These are phyloP conservation scores for Pseudeuparius sepicola DNA, from an alignment of 2,888 invertebrate species.

Conservation along the genomic window DNA sequence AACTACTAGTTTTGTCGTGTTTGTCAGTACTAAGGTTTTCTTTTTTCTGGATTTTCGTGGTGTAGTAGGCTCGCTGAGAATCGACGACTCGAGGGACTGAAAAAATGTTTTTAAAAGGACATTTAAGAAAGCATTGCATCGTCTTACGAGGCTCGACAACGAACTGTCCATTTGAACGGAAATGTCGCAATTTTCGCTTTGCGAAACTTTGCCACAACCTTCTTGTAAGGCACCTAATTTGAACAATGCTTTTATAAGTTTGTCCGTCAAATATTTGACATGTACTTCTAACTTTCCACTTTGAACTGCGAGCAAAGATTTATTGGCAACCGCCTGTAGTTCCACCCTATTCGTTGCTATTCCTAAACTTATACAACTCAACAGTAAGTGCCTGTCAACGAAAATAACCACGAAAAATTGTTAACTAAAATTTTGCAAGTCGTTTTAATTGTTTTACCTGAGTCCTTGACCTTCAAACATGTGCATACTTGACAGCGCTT, in stretches of 20 bases:
- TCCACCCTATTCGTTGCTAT: conserved; percentile 47
- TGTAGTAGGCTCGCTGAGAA: too few species aligned
- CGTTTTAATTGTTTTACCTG: conserved; percentile 27
- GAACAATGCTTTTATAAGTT: conserved; percentile 39
- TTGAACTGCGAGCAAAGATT: conserved; percentile 59
- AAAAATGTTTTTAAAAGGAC: too few species aligned
- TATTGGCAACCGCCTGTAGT: conserved; percentile 45
- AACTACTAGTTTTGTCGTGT: conserved; percentile 37
- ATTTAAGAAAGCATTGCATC: too few species aligned
- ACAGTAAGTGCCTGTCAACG: conserved; percentile 45
- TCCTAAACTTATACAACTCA: conserved; percentile 58
- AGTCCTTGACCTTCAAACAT: conserved; percentile 45
- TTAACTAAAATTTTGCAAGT: conserved; percentile 3
- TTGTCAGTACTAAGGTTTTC: conserved; percentile 27
- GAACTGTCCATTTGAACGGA: conserved; percentile 31
- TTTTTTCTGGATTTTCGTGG: conserved; percentile 17
- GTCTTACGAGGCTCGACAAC: conserved; percentile 16
- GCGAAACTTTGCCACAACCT: too few species aligned
- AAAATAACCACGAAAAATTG: conserved; percentile 1
- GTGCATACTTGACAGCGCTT: conserved; percentile 51
- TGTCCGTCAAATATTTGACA: conserved; percentile 39
- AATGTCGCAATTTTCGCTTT: too few species aligned
- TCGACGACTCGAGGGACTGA: too few species aligned
- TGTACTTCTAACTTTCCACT: conserved; percentile 36
- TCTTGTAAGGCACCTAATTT: conserved; percentile 40